A percentile compares a stretch with the other conserved stretches of the same genome.
These are phyloP conservation scores for Progne subis DNA, from an alignment of 2,113 vertebrate species.

Conservation along the genomic window DNA sequence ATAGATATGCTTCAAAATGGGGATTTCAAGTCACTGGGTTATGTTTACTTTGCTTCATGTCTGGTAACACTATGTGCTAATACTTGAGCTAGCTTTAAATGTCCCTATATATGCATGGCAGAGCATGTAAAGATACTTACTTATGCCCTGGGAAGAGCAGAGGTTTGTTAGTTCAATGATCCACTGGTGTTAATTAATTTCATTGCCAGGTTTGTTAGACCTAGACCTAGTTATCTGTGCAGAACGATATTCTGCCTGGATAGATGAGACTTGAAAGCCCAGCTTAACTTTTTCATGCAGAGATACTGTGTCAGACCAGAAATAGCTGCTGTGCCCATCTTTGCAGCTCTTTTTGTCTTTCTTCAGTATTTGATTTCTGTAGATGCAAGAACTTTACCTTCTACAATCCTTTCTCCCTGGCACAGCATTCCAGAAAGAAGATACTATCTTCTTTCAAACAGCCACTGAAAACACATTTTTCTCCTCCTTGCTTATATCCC, in stretches of 20 bases:
- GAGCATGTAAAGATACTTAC: neutral
- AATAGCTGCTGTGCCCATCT: neutral
- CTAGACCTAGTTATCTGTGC: neutral
- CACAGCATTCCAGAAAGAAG: neutral
- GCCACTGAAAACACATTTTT: neutral
- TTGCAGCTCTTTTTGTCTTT: slow-evolving; percentile 16
- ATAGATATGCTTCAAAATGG: neutral
- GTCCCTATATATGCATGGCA: neutral
- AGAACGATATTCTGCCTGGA: neutral
- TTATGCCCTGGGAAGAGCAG: neutral
- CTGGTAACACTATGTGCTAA: neutral
- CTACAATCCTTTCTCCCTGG: neutral
- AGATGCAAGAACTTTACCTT: neutral
- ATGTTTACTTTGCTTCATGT: neutral
- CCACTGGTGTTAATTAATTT: slow-evolving; percentile 15
- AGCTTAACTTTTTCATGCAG: neutral
- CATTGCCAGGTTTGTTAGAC: slow-evolving; percentile 24
- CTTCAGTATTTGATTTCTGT: slow-evolving; percentile 1
- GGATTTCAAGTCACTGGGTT: neutral
- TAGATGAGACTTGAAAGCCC: neutral
- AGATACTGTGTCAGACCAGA: neutral
- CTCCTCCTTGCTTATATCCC: neutral
- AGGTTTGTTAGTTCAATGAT: slow-evolving; percentile 24
- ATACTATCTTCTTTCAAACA: neutral
- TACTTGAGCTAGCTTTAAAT: neutral